phyloP scores from a whole-genome alignment of 2,797 vertebrate genomes.

The Cryptoblepharus egeriae region DNA sequence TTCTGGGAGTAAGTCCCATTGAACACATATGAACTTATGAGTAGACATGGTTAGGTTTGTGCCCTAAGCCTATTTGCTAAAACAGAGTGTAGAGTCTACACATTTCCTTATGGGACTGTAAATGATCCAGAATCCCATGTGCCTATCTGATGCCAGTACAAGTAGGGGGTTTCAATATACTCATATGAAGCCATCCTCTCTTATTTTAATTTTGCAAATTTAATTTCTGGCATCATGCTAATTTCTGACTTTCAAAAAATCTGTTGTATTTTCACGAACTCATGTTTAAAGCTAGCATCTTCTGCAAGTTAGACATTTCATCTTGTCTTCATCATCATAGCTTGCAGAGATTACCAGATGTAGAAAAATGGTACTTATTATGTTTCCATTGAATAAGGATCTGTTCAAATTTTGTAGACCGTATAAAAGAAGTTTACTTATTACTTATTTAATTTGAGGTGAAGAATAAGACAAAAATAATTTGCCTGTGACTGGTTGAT shows the following conservation, averaged over 20 bases:
- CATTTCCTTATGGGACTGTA: too few species aligned
- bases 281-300: not conserved
- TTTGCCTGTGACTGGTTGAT: slow-evolving; percentile 34
- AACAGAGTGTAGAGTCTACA: too few species aligned
- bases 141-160: not conserved
- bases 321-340: slow-evolving; percentile 5
- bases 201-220: too few species aligned
- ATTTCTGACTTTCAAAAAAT: slow-evolving; percentile 23
- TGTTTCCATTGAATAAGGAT: slow-evolving; percentile 39
- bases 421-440: slow-evolving; percentile 26
- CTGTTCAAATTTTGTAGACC: slow-evolving; percentile 26
- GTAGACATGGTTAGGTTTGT: too few species aligned
- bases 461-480: not conserved
- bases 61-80: too few species aligned
- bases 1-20: too few species aligned
- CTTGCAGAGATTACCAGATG: slow-evolving; percentile 14
- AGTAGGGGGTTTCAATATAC: not conserved
- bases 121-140: not conserved
- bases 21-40: too few species aligned
- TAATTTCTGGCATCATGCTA: slow-evolving; percentile 16
- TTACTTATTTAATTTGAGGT: slow-evolving; percentile 12
- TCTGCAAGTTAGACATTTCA: slow-evolving; percentile 14
- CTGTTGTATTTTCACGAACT: slow-evolving; percentile 29
- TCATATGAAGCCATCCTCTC: not conserved
- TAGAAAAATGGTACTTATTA: slow-evolving; percentile 33